These are phyloP conservation scores for Romanogobio albipinnatus DNA, from an alignment of 2,113 vertebrate genomes.

Conservation along the genomic window DNA sequence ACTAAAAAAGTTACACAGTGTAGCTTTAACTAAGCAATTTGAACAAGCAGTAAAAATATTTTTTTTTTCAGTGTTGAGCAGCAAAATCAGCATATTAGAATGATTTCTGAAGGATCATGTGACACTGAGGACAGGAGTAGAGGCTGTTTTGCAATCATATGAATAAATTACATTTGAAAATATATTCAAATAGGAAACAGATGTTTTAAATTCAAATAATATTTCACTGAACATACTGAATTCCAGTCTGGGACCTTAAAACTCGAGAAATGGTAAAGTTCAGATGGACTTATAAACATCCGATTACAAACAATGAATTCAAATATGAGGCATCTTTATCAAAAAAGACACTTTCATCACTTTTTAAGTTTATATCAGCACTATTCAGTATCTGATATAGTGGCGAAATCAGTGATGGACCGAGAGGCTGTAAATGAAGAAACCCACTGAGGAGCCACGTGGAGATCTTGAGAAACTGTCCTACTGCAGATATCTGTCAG, in stretches of 20 bases:
- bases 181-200: background rate
- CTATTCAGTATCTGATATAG: background rate
- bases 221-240: background rate
- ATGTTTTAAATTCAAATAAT: background rate
- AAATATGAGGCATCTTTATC: background rate
- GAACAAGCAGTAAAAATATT: too few species aligned
- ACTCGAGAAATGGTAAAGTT: too few species aligned
- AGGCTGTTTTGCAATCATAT: background rate
- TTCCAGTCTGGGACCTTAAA: background rate
- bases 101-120: background rate
- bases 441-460: conserved; percentile 30
- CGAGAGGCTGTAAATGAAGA: background rate
- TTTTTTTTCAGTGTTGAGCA: background rate
- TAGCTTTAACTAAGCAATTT: too few species aligned
- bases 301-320: background rate
- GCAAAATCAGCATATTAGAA: background rate
- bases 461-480: conserved; percentile 67
- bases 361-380: background rate
- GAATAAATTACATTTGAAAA: background rate
- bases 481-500: conserved; percentile 71
- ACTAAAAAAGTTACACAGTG: too few species aligned
- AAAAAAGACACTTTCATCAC: background rate
- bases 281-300: too few species aligned
- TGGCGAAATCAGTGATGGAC: background rate
- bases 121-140: background rate